Evolutionary conservation across 2,888 invertebrate species (phyloP).

Genomic region (Siphonodentalium dalli): DNA sequence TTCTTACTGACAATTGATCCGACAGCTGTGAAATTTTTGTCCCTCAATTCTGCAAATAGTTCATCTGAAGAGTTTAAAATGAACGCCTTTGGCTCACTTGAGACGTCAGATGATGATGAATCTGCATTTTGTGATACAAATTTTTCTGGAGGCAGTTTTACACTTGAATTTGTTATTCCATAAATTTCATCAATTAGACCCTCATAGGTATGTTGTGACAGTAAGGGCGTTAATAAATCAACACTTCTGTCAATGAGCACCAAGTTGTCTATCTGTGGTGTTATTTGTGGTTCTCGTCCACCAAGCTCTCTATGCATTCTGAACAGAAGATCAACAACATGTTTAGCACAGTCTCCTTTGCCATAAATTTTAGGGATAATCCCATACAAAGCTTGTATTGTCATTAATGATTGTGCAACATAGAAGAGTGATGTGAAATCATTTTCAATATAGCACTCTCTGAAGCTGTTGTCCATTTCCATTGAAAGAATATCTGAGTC

Average conservation of each 20-base stretch:
- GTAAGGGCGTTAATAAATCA: slow-evolving; percentile 89
- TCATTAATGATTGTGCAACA: slow-evolving; percentile 84
- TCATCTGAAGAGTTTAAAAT: slow-evolving; percentile 89
- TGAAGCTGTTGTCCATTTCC: slow-evolving; percentile 78
- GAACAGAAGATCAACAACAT: slow-evolving; percentile 86
- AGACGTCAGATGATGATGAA: slow-evolving; percentile 69
- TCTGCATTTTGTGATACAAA: slow-evolving; percentile 76
- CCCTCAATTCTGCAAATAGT: slow-evolving; percentile 86
- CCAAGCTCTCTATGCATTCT: slow-evolving; percentile 73
- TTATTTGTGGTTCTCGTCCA: slow-evolving; percentile 65
- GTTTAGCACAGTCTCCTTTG: slow-evolving; percentile 85
- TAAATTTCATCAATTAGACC: slow-evolving; percentile 96
- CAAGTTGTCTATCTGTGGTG: slow-evolving; percentile 84
- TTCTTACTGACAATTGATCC: slow-evolving; percentile 85
- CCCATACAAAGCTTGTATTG: slow-evolving; percentile 86
- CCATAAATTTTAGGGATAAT: slow-evolving; percentile 88
- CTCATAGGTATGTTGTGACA: slow-evolving; percentile 96
- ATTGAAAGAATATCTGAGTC: slow-evolving; percentile 92
- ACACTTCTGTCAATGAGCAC: slow-evolving; percentile 88
- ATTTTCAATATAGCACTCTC: slow-evolving; percentile 84
- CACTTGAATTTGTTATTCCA: slow-evolving; percentile 80
- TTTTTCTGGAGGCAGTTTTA: slow-evolving; percentile 84
- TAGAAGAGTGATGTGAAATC: slow-evolving; percentile 88
- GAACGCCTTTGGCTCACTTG: slow-evolving; percentile 74
- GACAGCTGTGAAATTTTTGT: slow-evolving; percentile 91